Base-by-base conservation (phyloP, 2,113 vertebrate species). In the Panthera tigris region DNA sequence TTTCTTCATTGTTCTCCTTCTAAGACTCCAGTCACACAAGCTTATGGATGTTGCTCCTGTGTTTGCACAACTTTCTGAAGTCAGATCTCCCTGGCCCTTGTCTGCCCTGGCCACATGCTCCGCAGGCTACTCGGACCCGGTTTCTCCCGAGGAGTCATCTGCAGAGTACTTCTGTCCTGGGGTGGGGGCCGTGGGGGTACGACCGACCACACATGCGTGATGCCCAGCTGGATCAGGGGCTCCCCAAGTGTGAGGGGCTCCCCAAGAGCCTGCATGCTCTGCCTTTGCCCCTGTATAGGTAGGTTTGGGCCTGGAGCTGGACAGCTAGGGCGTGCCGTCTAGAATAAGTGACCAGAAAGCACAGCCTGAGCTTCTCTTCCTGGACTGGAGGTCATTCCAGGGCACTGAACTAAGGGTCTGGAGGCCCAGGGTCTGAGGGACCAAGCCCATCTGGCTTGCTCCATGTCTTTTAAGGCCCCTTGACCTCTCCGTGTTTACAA, bases 181-280 rank as follows among this genome's bases (percentile, higher is more conserved):
- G 36, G 16, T 13, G 21, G 45, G 45, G 45, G 45, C 3, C 7
- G 21, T 23, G 74, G 65, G 9, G 7, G 10, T 25, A 15, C 15
- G 19, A 45, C 23, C 18, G 5, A n/a, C 21, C 45, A 8, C 31
- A 45, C 1, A 0, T 5, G 18, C 18, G 1, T 12, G 29, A 25
- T 3, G 11, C 29, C 3, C 27, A 12, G n/a, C 48, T 8, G 0
- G 5, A 27, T 25, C 80, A 79, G 61, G 36, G 69, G 16, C 14
- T 61, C 68, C 81, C 41, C 18, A 19, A 15, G 13, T 15, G 66
- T 27, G 45, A 27, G 4, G 29, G 8, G 15, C 2, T 39, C 4
- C 16, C 3, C 0, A 0, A 7, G 23, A 3, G 19, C 10, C 36
- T 29, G 33, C 3, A 0, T 4, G 5, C 21, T 15, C 68, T 57